Evolutionary conservation across 2,113 vertebrate genomes (phyloP).

Genomic region (Chloebia gouldiae): DNA sequence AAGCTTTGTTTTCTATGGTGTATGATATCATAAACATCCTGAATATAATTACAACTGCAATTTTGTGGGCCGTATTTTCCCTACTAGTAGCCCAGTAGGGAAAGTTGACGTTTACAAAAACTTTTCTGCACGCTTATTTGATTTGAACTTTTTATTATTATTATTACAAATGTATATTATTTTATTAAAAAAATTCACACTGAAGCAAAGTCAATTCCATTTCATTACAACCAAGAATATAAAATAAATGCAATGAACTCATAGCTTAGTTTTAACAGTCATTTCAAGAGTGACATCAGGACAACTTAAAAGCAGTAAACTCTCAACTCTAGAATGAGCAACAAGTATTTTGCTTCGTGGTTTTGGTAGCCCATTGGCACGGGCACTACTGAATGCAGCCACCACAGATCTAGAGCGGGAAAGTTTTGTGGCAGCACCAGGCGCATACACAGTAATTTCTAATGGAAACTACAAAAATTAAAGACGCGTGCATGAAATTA

Average conservation of each 20-base stretch:
- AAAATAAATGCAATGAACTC: conserved; percentile 92
- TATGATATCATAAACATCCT: conserved; percentile 20
- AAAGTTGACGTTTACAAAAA: conserved; percentile 19
- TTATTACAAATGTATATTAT: conserved; percentile 65
- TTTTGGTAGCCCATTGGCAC: background rate
- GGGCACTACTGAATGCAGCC: background rate
- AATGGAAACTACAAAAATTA: conserved; percentile 64
- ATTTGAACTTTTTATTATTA: conserved; percentile 66
- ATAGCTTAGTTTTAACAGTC: conserved; percentile 87
- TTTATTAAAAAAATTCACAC: conserved; percentile 72
- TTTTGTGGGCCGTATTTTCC: background rate
- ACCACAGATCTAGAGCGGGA: background rate
- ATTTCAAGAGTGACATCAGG: conserved; percentile 81
- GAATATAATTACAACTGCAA: conserved; percentile 29
- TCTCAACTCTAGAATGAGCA: conserved; percentile 63
- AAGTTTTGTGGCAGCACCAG: conserved; percentile 31
- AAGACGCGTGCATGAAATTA: conserved; percentile 68
- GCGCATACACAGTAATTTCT: conserved; percentile 60
- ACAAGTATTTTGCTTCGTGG: conserved; percentile 2
- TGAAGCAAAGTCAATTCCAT: conserved; percentile 83
- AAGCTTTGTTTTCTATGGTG: conserved; percentile 45
- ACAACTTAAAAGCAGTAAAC: conserved; percentile 77
- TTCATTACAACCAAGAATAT: conserved; percentile 93
- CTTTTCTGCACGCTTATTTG: background rate
- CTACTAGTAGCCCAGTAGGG: background rate